Conservation (phyloP, 2,113 vertebrate genomes). For the Cygnus buccinator region DNA sequence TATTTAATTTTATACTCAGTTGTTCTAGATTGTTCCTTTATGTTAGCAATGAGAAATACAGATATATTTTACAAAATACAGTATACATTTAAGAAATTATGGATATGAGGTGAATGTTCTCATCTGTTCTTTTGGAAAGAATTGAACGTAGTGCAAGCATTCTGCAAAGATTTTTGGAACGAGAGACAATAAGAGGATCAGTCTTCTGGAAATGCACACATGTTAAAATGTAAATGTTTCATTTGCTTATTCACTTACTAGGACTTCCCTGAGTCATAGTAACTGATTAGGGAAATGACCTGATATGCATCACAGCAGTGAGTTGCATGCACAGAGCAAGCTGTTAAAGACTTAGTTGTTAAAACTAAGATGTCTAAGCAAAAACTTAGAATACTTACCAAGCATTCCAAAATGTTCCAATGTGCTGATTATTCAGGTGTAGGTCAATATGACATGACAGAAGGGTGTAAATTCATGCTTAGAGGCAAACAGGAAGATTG, state of each 20-base stretch:
- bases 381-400: not conserved
- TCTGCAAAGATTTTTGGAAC: not conserved
- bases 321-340: not conserved
- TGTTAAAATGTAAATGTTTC: rapidly evolving
- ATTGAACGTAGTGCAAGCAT: not conserved
- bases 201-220: not conserved
- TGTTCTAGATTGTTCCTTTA: not conserved
- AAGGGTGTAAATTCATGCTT: not conserved
- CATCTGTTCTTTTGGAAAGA: not conserved
- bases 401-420: not conserved
- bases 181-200: not conserved
- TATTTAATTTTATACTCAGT: not conserved
- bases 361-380: not conserved
- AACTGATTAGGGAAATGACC: not conserved
- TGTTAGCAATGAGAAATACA: not conserved
- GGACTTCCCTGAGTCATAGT: not conserved
- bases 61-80: not conserved
- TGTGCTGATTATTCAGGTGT: not conserved
- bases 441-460: not conserved
- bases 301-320: not conserved
- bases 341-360: too few relatives aligned
- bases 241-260: not conserved
- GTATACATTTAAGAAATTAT: not conserved
- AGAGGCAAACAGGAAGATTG: not conserved
- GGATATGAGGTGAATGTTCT: not conserved